Evolutionary conservation across 2,888 invertebrate genomes (phyloP).

Genomic region (Cerastis rubricosa): DNA sequence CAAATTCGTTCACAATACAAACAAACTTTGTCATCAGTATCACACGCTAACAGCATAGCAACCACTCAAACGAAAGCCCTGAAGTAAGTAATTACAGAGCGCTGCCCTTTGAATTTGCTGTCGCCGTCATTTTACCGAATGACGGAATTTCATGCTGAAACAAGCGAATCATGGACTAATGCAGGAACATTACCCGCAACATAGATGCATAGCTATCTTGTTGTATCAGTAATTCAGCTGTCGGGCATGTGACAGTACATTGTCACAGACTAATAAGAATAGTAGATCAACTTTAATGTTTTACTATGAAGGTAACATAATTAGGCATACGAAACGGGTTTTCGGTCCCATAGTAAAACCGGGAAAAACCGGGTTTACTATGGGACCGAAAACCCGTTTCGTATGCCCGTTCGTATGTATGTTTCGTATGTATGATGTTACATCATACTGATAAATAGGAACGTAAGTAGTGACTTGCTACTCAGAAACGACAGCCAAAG

Average conservation of each 20-base stretch:
- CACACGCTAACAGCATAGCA: constrained; percentile 3
- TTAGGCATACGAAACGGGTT: too few relatives aligned
- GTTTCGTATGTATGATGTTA: too few relatives aligned
- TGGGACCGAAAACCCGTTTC: too few relatives aligned
- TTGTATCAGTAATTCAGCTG: not conserved
- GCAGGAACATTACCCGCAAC: constrained; percentile 4
- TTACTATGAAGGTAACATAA: not conserved
- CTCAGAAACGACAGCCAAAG: not conserved
- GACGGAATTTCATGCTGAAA: not conserved
- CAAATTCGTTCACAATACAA: not conserved
- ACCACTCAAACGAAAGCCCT: constrained; percentile 9
- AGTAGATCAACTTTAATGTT: constrained; percentile 15
- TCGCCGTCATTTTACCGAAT: constrained; percentile 4
- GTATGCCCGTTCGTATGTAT: too few relatives aligned
- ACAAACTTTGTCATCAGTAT: not conserved
- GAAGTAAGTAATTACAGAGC: not conserved
- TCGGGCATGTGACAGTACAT: constrained; percentile 13
- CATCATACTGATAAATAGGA: constrained; percentile 3
- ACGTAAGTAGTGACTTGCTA: constrained; percentile 17
- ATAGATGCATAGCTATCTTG: not conserved
- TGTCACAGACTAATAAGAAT: constrained; percentile 6
- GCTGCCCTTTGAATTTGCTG: not conserved
- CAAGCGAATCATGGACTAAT: constrained; percentile 20
- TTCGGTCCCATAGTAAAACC: too few relatives aligned
- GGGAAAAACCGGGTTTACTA: too few relatives aligned